These are phyloP conservation scores for Netelia virgata DNA, from an alignment of 2,888 invertebrate genomes.

Conservation along the genomic window DNA sequence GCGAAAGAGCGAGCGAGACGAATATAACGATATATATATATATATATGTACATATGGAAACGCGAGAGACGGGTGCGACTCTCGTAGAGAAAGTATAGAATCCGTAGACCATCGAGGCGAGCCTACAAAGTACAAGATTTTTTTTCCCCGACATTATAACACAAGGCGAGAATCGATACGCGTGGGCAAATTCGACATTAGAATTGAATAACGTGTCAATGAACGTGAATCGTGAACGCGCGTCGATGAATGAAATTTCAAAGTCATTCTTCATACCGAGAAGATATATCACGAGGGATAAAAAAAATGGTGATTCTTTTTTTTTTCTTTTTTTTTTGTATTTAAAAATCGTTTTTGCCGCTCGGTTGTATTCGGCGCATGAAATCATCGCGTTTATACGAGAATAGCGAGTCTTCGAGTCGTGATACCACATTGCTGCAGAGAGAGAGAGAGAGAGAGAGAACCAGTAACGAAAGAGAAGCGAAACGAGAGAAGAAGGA, in stretches of 20 bases:
- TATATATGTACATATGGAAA: background rate
- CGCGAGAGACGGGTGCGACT: constrained; percentile 9
- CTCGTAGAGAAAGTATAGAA: constrained; percentile 49
- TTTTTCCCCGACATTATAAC: background rate
- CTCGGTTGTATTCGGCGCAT: background rate
- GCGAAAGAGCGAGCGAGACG: constrained; percentile 23
- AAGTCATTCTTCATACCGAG: background rate
- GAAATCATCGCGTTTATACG: background rate
- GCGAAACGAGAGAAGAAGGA: constrained; percentile 25
- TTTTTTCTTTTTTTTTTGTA: background rate
- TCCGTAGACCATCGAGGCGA: background rate
- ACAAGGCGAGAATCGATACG: constrained; percentile 23
- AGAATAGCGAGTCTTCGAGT: constrained; percentile 13
- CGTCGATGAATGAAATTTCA: constrained; percentile 25
- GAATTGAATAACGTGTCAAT: constrained; percentile 17
- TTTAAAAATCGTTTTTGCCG: background rate
- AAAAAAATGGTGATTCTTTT: background rate
- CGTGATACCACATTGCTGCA: constrained; percentile 19
- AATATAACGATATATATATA: constrained; percentile 17
- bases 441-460: constrained; percentile 33
- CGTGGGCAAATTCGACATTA: constrained; percentile 36
- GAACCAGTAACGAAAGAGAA: constrained; percentile 27
- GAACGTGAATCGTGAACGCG: constrained; percentile 1
- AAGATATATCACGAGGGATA: too few relatives aligned
- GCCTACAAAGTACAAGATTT: constrained; percentile 13